Conservation (phyloP, 2,113 vertebrate species). For the Physeter macrocephalus region DNA sequence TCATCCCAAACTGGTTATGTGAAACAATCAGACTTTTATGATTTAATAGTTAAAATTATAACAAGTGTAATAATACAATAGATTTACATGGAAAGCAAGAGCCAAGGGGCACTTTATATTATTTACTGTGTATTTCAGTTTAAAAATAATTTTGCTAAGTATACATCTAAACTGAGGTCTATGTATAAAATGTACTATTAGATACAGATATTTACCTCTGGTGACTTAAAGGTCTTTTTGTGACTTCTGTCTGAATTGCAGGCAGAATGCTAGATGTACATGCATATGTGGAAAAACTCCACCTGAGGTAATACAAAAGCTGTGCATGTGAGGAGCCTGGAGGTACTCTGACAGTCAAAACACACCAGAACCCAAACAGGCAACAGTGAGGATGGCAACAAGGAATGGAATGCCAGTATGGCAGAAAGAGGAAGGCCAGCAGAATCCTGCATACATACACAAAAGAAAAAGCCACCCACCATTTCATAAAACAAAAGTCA, state of each 20-base stretch:
- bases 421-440: slow-evolving; percentile 80
- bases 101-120: slow-evolving; percentile 66
- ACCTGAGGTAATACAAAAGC: slow-evolving; percentile 61
- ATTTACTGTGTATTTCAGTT: slow-evolving; percentile 73
- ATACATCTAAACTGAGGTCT: slow-evolving; percentile 72
- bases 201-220: slow-evolving; percentile 78
- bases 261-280: slow-evolving; percentile 55
- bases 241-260: slow-evolving; percentile 61
- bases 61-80: slow-evolving; percentile 68
- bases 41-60: slow-evolving; percentile 68
- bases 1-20: slow-evolving; percentile 75
- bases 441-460: slow-evolving; percentile 75
- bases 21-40: slow-evolving; percentile 79
- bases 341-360: slow-evolving; percentile 60
- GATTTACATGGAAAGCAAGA: slow-evolving; percentile 71
- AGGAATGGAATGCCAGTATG: slow-evolving; percentile 81
- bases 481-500: slow-evolving; percentile 73
- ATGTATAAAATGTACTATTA: slow-evolving; percentile 77
- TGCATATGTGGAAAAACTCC: slow-evolving; percentile 56
- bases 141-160: slow-evolving; percentile 76
- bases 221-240: slow-evolving; percentile 78
- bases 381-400: slow-evolving; percentile 63
- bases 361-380: slow-evolving; percentile 42
- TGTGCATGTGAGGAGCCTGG: slow-evolving; percentile 52
- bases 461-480: slow-evolving; percentile 73